Conservation (phyloP, 2,797 vertebrate genomes). For the Trematomus bernacchii region DNA sequence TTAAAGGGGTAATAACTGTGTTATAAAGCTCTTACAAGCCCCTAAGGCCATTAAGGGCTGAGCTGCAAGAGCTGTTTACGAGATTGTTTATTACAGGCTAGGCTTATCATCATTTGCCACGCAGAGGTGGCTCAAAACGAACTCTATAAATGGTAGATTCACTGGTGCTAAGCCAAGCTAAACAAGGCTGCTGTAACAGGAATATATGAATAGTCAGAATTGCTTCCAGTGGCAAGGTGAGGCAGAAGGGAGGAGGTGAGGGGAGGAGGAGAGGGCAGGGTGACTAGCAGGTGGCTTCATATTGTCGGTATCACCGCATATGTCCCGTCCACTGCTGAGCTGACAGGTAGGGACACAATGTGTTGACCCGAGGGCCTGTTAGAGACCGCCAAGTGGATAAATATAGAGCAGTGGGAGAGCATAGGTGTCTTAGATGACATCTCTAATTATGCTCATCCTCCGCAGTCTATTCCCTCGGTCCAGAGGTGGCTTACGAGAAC, state of each 20-base stretch:
- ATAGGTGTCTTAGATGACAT: conserved; percentile 77
- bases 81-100: conserved; percentile 85
- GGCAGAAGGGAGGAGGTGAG: conserved; percentile 17
- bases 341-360: conserved; percentile 76
- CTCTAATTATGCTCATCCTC: conserved; percentile 75
- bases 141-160: conserved; percentile 71
- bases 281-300: conserved; percentile 69
- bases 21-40: conserved; percentile 85
- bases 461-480: conserved; percentile 57
- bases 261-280: conserved; percentile 41
- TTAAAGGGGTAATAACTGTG: conserved; percentile 86
- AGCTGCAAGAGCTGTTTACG: conserved; percentile 82
- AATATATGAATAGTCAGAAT: conserved; percentile 52
- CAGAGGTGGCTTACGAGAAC: conserved; percentile 56
- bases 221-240: conserved; percentile 54
- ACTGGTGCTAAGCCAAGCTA: conserved; percentile 58
- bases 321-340: conserved; percentile 66
- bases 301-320: conserved; percentile 68
- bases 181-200: conserved; percentile 33
- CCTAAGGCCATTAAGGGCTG: conserved; percentile 78
- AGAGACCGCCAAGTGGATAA: conserved; percentile 74
- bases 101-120: conserved; percentile 82
- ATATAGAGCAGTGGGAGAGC: conserved; percentile 74
- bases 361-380: conserved; percentile 74
- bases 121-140: conserved; percentile 70